Evolutionary conservation across 1,140 invertebrate species (phyloP).

Genomic region (Rhopalosiphum padi): DNA sequence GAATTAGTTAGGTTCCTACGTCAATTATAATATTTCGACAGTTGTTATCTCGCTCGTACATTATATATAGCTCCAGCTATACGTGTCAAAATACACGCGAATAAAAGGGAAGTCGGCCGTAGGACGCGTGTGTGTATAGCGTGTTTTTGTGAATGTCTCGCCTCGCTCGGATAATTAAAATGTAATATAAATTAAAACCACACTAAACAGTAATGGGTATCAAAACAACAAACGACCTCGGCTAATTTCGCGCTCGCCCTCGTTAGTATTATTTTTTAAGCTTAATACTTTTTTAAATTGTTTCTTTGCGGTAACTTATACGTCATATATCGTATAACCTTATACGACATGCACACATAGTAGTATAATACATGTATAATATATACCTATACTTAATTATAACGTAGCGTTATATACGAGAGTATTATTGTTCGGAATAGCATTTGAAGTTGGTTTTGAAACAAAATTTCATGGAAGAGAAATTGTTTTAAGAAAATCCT

Average conservation of each 20-base stretch:
- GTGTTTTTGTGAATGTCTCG: background rate
- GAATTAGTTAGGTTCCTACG: constrained; percentile 19
- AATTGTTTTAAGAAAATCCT: constrained; percentile 1
- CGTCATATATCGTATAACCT: background rate
- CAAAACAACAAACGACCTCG: constrained; percentile 15
- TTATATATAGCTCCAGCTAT: background rate
- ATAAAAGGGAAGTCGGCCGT: background rate
- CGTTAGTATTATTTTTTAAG: background rate
- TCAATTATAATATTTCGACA: constrained; percentile 34
- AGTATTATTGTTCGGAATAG: background rate
- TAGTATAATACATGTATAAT: background rate
- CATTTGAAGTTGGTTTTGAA: background rate
- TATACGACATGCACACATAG: background rate
- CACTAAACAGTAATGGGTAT: background rate
- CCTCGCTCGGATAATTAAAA: background rate
- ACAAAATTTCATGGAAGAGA: background rate
- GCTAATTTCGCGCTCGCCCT: background rate
- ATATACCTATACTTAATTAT: background rate
- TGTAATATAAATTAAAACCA: background rate
- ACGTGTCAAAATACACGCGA: background rate
- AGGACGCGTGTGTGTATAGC: too few species aligned
- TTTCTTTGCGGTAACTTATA: background rate
- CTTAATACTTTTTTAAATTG: background rate
- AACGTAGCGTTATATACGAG: background rate
- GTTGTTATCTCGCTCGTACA: background rate